These are phyloP conservation scores for Manduca sexta DNA, from an alignment of 1,140 invertebrate species.

Conservation along the genomic window DNA sequence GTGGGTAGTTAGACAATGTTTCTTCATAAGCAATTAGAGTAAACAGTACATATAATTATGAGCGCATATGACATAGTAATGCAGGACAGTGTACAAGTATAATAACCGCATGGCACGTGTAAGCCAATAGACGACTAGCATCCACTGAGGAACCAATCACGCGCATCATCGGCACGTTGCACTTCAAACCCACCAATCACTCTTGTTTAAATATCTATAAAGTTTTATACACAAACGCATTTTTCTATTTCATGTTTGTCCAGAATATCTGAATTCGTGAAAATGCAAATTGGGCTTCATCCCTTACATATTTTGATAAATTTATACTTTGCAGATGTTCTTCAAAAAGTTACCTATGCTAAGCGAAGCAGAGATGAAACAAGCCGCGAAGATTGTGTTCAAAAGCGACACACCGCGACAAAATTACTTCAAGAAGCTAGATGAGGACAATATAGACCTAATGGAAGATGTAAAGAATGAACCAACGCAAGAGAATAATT, in stretches of 20 bases:
- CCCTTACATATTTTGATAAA: too few relatives aligned
- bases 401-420: not conserved
- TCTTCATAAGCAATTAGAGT: too few relatives aligned
- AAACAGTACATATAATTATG: too few relatives aligned
- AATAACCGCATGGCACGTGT: too few relatives aligned
- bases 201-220: not conserved
- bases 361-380: not conserved
- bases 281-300: too few relatives aligned
- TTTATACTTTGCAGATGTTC: conserved; percentile 45
- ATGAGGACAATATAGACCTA: not conserved
- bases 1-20: too few relatives aligned
- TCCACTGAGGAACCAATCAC: too few relatives aligned
- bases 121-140: too few relatives aligned
- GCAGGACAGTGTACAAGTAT: too few relatives aligned
- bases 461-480: not conserved
- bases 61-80: too few relatives aligned
- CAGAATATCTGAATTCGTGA: not conserved
- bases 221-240: not conserved
- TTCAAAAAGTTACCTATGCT: conserved; percentile 30
- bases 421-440: not conserved
- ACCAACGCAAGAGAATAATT: not conserved
- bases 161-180: too few relatives aligned
- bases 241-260: not conserved
- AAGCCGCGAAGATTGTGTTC: not conserved
- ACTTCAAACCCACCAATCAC: too few relatives aligned